Evolutionary conservation across 2,113 vertebrate genomes (phyloP).

Genomic region (Telmatochromis sp.): DNA sequence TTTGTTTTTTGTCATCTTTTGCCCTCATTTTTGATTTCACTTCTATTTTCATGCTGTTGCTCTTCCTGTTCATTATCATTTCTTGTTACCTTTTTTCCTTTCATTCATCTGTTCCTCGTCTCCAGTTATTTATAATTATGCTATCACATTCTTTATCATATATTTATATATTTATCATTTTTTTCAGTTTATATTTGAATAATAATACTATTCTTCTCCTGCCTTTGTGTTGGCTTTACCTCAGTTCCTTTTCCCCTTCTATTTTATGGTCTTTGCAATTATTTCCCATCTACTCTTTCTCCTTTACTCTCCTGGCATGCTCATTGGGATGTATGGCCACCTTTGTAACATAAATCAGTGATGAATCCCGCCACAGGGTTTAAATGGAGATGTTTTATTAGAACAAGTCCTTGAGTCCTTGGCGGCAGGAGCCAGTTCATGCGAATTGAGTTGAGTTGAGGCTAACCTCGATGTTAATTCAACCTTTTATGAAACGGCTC

Average conservation of each 20-base stretch:
- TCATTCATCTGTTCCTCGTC: background rate
- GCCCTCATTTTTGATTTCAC: background rate
- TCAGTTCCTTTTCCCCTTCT: background rate
- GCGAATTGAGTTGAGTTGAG: conserved; percentile 37
- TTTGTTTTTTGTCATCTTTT: background rate
- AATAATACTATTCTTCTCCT: background rate
- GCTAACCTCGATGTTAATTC: conserved; percentile 64
- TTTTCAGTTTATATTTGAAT: background rate
- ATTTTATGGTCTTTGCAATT: background rate
- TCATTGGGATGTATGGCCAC: conserved; percentile 5
- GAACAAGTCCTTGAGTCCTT: conserved; percentile 4
- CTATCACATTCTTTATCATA: background rate
- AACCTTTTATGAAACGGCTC: conserved; percentile 42
- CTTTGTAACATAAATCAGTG: conserved; percentile 23
- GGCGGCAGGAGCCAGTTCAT: conserved; percentile 13
- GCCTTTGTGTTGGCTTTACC: background rate
- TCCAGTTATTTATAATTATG: background rate
- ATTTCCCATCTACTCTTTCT: background rate
- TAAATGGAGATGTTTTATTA: conserved; percentile 49
- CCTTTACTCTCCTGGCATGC: background rate
- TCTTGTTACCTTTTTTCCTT: background rate
- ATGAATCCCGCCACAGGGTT: conserved; percentile 42
- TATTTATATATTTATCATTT: background rate
- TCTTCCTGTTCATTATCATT: background rate
- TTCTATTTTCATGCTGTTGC: background rate